Evolutionary conservation across 1,140 invertebrate species (phyloP).

Genomic region (Scaptodrosophila lebanonensis): DNA sequence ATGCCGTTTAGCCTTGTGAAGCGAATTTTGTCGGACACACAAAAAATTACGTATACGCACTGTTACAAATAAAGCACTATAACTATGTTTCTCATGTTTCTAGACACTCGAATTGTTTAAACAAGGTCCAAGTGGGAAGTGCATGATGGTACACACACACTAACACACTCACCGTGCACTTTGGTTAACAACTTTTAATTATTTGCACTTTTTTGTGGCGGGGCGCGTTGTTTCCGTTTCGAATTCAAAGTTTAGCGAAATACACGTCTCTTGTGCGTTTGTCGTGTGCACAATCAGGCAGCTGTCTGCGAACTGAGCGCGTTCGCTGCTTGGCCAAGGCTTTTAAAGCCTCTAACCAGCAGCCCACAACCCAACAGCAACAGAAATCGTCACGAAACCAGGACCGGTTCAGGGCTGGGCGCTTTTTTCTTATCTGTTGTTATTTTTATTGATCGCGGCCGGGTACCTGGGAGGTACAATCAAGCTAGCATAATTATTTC

Average conservation of each 20-base stretch:
- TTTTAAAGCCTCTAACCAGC: conserved; percentile 53
- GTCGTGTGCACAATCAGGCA: conserved; percentile 29
- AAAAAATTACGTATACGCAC: conserved; percentile 40
- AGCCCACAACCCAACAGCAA: conserved; percentile 4
- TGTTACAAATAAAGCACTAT: conserved; percentile 5
- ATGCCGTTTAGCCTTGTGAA: conserved; percentile 3
- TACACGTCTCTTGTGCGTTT: conserved; percentile 2
- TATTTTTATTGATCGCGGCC: no score
- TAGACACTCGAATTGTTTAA: conserved; percentile 47
- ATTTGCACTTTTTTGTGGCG: conserved; percentile 59
- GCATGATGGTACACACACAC: conserved; percentile 9
- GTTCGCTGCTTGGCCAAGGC: conserved; percentile 31
- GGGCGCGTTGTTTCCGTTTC: conserved; percentile 41
- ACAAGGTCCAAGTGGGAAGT: conserved; percentile 33
- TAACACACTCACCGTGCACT: conserved; percentile 58
- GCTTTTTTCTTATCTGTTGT: no score
- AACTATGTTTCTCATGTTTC: conserved; percentile 33
- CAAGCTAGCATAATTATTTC: no score
- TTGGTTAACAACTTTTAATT: conserved; percentile 62
- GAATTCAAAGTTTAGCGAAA: conserved; percentile 29
- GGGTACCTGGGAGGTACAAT: no score
- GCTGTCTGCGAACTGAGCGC: conserved; percentile 55
- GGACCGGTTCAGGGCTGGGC: conserved; percentile 60
- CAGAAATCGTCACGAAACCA: no score
- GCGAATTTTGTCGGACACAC: background rate